A percentile compares a stretch with the other conserved stretches of the same genome.
These are phyloP conservation scores for Pipa parva DNA, from an alignment of 2,113 vertebrate species.

Conservation along the genomic window DNA sequence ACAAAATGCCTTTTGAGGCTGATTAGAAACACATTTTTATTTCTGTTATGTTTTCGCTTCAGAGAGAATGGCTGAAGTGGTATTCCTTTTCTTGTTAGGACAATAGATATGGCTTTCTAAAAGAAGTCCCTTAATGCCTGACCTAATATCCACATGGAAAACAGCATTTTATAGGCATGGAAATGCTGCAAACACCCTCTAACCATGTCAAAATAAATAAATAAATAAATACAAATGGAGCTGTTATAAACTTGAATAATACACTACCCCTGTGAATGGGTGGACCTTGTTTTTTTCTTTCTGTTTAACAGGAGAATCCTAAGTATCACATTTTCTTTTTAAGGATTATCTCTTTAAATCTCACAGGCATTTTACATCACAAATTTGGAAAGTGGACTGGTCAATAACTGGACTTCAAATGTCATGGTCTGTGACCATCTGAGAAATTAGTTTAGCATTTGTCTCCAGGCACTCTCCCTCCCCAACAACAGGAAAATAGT, in stretches of 20 bases:
- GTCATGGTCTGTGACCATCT: not conserved
- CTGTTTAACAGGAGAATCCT: not conserved
- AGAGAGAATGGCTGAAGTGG: no score
- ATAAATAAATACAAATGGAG: not conserved
- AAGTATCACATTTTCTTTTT: not conserved
- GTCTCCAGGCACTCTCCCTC: slow-evolving; percentile 36
- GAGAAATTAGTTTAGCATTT: not conserved
- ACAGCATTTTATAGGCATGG: no score
- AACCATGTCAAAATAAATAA: no score
- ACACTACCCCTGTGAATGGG: not conserved
- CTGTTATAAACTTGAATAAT: not conserved
- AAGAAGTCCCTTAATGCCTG: not conserved
- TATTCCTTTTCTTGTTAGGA: no score
- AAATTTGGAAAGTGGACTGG: slow-evolving; percentile 38
- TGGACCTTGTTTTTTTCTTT: not conserved
- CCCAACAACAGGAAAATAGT: slow-evolving; percentile 41
- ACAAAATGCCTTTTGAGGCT: no score
- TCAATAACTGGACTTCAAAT: slow-evolving; percentile 26
- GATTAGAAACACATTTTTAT: no score
- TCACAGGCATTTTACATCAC: slow-evolving; percentile 44
- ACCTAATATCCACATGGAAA: not conserved
- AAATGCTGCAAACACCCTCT: no score
- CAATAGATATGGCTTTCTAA: no score
- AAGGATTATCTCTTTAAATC: slow-evolving; percentile 16
- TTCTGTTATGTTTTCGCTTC: no score